These are phyloP conservation scores for Drosophila putrida DNA, from an alignment of 2,888 invertebrate species.

Conservation along the genomic window DNA sequence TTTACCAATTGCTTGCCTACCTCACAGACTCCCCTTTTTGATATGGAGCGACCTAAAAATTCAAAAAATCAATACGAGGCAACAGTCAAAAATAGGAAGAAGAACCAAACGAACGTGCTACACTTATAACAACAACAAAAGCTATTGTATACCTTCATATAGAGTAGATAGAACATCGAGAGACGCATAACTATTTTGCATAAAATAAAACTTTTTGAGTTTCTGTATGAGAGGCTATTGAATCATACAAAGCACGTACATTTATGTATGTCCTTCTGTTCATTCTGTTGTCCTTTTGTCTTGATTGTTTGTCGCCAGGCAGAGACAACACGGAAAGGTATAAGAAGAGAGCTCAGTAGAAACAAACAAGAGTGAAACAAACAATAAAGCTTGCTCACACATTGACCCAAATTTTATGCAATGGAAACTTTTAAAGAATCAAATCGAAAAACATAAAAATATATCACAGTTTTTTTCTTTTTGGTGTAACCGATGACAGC, in stretches of 20 bases:
- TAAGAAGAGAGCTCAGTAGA: slow-evolving; percentile 16
- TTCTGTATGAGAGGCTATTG: slow-evolving; percentile 48
- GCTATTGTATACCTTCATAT: slow-evolving; percentile 46
- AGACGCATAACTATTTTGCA: slow-evolving; percentile 76
- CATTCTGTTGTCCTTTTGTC: slow-evolving; percentile 58
- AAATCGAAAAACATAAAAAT: slow-evolving; percentile 51
- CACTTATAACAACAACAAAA: slow-evolving; percentile 49
- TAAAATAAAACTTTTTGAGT: slow-evolving; percentile 72
- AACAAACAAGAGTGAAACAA: slow-evolving; percentile 23
- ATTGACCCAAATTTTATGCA: slow-evolving; percentile 74
- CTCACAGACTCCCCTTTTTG: slow-evolving; percentile 21
- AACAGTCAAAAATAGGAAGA: slow-evolving; percentile 24
- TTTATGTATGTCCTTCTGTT: slow-evolving; percentile 42
- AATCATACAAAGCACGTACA: slow-evolving; percentile 73
- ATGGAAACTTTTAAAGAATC: slow-evolving; percentile 65
- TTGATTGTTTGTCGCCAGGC: slow-evolving; percentile 62
- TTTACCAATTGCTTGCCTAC: slow-evolving; percentile 31
- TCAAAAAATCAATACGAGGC: slow-evolving; percentile 69
- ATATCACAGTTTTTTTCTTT: slow-evolving; percentile 8
- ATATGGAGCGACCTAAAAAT: slow-evolving; percentile 65
- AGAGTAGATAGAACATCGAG: slow-evolving; percentile 48
- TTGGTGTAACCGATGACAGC: slow-evolving; percentile 31
- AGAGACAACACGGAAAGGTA: slow-evolving; percentile 40
- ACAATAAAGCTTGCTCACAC: slow-evolving; percentile 55
- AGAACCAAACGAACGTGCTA: slow-evolving; percentile 52